These are phyloP conservation scores for Acanthopleura granulata DNA, from an alignment of 2,888 invertebrate genomes.

Conservation along the genomic window DNA sequence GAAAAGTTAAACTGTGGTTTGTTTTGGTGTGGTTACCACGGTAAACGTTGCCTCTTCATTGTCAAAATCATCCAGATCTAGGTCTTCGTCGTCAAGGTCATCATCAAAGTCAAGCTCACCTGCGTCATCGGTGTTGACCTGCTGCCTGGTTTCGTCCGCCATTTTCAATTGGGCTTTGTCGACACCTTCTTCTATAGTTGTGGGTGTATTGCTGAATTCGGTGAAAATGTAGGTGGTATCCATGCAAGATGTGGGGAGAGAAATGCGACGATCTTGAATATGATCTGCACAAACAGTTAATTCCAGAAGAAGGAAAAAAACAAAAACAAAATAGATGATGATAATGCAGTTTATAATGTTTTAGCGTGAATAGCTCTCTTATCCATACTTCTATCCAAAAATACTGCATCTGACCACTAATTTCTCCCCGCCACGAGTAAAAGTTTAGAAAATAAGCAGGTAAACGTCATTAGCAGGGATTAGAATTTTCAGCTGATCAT, in stretches of 20 bases:
- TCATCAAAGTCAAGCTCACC: background rate
- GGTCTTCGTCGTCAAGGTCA: conserved; percentile 2
- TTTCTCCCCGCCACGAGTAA: too few species aligned
- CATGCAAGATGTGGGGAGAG: background rate
- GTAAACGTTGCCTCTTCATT: background rate
- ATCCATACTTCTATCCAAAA: too few species aligned
- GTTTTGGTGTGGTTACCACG: background rate
- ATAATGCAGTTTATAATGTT: too few species aligned
- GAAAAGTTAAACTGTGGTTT: background rate
- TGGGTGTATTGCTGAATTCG: background rate
- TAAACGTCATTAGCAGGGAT: too few species aligned
- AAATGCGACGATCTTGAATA: background rate
- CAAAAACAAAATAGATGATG: too few species aligned
- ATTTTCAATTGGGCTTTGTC: background rate
- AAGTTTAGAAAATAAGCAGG: too few species aligned
- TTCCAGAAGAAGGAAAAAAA: background rate
- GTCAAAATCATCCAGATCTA: background rate
- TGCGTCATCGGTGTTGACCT: background rate
- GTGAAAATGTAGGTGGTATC: conserved; percentile 8
- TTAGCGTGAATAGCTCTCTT: too few species aligned
- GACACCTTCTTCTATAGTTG: background rate
- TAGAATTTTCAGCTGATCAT: too few species aligned
- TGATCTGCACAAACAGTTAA: background rate
- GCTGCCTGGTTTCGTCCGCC: background rate
- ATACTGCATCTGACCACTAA: too few species aligned